These are phyloP conservation scores for Sapajus apella DNA, from an alignment of 2,113 vertebrate species.

Conservation along the genomic window DNA sequence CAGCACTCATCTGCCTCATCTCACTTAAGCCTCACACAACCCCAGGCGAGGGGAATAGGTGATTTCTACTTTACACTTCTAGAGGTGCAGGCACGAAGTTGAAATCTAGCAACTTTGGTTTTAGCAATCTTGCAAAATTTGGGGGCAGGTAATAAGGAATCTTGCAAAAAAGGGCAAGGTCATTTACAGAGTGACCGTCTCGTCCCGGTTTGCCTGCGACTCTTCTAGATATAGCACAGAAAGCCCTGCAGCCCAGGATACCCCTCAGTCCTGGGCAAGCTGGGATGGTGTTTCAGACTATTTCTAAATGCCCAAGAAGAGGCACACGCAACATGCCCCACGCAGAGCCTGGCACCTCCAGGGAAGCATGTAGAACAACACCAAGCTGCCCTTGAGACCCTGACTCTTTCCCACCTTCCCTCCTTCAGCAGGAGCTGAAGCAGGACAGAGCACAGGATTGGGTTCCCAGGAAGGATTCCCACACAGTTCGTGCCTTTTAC, in stretches of 20 bases:
- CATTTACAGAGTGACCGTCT: background rate
- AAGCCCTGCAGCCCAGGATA: background rate
- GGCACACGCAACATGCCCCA: too few relatives aligned
- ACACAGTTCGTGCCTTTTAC: background rate
- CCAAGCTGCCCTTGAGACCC: background rate
- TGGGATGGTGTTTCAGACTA: background rate
- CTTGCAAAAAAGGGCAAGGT: background rate
- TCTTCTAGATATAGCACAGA: too few relatives aligned
- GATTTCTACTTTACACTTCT: background rate
- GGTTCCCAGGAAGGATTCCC: background rate
- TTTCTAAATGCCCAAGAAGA: background rate
- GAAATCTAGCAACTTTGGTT: background rate
- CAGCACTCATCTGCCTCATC: background rate
- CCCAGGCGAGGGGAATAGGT: background rate
- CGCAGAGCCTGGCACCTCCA: background rate
- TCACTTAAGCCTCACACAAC: background rate
- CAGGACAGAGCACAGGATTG: background rate
- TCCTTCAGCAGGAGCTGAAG: background rate
- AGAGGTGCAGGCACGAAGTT: background rate
- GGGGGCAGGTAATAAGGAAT: background rate
- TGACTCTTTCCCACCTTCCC: accelerated
- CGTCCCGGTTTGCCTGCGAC: background rate
- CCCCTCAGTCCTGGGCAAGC: background rate
- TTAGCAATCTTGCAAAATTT: background rate
- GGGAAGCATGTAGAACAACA: background rate